Evolutionary conservation across 2,888 invertebrate species (phyloP).

Genomic region (Melieria crassipennis): DNA sequence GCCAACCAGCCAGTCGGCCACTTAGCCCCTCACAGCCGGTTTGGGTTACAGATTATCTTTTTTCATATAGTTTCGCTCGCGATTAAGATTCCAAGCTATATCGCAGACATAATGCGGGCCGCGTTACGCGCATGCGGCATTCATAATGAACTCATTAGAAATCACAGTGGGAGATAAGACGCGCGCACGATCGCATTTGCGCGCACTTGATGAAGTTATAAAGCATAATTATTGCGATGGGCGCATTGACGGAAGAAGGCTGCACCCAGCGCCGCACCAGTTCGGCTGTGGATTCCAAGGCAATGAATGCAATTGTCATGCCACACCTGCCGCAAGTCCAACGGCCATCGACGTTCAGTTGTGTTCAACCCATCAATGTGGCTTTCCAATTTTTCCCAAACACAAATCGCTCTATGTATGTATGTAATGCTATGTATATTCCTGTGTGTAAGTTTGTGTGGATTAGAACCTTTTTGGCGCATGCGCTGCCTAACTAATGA

Average conservation of each 20-base stretch:
- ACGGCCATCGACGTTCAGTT: no score
- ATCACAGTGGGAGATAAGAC: background rate
- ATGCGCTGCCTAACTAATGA: conserved; percentile 46
- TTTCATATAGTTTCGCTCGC: background rate
- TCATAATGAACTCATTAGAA: conserved; percentile 17
- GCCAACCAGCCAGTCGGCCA: conserved; percentile 16
- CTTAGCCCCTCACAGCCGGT: conserved; percentile 26
- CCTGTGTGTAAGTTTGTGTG: background rate
- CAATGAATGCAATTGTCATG: no score
- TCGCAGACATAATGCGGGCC: no score
- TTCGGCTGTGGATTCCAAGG: no score
- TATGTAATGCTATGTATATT: background rate
- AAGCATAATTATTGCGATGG: no score
- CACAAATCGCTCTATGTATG: background rate
- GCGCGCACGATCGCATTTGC: no score
- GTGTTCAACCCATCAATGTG: no score
- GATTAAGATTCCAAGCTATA: background rate
- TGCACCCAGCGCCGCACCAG: no score
- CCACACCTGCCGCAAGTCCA: no score
- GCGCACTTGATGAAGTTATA: no score
- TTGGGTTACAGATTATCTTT: conserved; percentile 20
- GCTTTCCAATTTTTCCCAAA: background rate
- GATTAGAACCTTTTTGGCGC: conserved; percentile 21
- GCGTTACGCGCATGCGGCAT: background rate
- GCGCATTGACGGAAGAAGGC: no score